phyloP scores from a whole-genome alignment of 2,888 invertebrate genomes.

The Lasioglossum zephyrum region DNA sequence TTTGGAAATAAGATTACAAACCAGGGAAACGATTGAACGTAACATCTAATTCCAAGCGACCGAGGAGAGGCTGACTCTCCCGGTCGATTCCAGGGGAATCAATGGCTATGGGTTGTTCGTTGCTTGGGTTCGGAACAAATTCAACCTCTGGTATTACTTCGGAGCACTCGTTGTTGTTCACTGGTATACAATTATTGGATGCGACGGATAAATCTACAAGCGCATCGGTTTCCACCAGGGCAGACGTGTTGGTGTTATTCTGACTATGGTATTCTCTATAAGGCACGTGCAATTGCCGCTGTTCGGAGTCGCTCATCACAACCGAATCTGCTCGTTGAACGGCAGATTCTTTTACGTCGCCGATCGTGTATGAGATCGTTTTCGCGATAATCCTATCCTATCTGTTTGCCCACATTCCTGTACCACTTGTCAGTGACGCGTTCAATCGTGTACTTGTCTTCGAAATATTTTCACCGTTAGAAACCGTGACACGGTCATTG shows the following conservation, averaged over 20 bases:
- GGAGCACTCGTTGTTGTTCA: constrained; percentile 68
- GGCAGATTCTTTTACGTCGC: constrained; percentile 56
- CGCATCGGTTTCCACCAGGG: constrained; percentile 80
- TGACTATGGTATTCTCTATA: constrained; percentile 83
- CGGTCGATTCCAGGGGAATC: constrained; percentile 93
- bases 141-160: constrained; percentile 90
- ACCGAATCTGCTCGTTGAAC: constrained; percentile 68
- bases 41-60: constrained; percentile 90
- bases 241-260: constrained; percentile 77
- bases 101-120: constrained; percentile 89
- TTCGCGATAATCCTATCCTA: constrained; percentile 61
- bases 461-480: constrained; percentile 57
- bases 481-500: constrained; percentile 57
- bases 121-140: constrained; percentile 85
- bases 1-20: constrained; percentile 77
- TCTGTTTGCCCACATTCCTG: constrained; percentile 73
- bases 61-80: constrained; percentile 97
- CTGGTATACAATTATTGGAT: constrained; percentile 61
- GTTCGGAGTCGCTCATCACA: constrained; percentile 84
- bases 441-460: constrained; percentile 57
- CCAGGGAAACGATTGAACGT: constrained; percentile 95
- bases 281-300: constrained; percentile 83
- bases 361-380: constrained; percentile 34
- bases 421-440: constrained; percentile 79
- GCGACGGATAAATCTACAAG: constrained; percentile 80